These are phyloP conservation scores for Gastrophysa polygoni DNA, from an alignment of 2,888 invertebrate genomes.

Conservation along the genomic window DNA sequence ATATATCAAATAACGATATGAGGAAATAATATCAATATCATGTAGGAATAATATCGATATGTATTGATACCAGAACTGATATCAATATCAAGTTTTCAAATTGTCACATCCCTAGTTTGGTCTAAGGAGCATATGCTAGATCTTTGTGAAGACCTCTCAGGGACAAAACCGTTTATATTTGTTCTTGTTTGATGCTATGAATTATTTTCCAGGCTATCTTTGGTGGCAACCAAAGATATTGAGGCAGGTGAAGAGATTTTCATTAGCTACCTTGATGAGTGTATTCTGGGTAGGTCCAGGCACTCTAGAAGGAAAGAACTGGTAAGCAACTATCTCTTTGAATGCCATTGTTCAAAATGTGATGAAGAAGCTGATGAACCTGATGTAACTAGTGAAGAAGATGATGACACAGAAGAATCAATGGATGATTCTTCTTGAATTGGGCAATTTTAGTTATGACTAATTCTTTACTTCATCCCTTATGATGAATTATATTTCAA, in stretches of 20 bases:
- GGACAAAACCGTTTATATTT: too few relatives aligned
- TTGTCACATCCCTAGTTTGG: too few relatives aligned
- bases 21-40: too few relatives aligned
- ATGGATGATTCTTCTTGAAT: constrained; percentile 18
- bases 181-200: too few relatives aligned
- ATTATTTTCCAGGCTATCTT: constrained; percentile 61
- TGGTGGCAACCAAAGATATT: constrained; percentile 76
- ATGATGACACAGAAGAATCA: constrained; percentile 56
- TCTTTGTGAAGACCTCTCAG: too few relatives aligned
- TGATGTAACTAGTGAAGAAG: constrained; percentile 85
- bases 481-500: too few relatives aligned
- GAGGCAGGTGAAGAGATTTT: constrained; percentile 84
- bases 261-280: constrained; percentile 90
- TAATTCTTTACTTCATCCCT: too few relatives aligned
- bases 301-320: constrained; percentile 85
- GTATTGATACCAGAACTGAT: too few relatives aligned
- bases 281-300: constrained; percentile 77
- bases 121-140: too few relatives aligned
- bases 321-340: constrained; percentile 80
- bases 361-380: constrained; percentile 72
- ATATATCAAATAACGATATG: too few relatives aligned
- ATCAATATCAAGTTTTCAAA: too few relatives aligned
- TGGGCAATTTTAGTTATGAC: neutral
- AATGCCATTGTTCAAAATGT: constrained; percentile 84
- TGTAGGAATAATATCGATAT: too few relatives aligned